Evolutionary conservation across 2,888 invertebrate species (phyloP).

Genomic region (Notodonta dromedarius): DNA sequence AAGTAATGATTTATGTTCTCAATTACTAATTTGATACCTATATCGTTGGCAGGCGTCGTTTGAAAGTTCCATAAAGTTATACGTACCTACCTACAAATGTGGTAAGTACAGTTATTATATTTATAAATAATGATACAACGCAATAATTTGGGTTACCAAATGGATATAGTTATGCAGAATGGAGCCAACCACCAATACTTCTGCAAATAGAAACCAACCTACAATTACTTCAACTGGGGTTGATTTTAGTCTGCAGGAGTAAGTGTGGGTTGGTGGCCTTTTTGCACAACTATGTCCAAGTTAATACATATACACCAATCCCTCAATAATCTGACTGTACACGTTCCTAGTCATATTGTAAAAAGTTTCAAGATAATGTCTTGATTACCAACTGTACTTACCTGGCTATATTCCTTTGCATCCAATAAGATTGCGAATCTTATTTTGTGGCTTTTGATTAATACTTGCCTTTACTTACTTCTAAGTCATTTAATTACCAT

Average conservation of each 20-base stretch:
- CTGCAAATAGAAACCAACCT: too few relatives aligned
- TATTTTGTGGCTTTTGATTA: conserved; percentile 22
- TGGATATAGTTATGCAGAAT: conserved; percentile 4
- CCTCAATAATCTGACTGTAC: conserved; percentile 26
- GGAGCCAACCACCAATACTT: too few relatives aligned
- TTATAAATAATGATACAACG: conserved; percentile 24
- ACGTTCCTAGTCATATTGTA: conserved; percentile 37
- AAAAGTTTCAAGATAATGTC: conserved; percentile 15
- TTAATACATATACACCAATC: conserved; percentile 8
- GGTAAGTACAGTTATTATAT: conserved; percentile 51
- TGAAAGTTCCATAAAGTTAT: conserved; percentile 23
- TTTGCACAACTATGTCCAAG: too few relatives aligned
- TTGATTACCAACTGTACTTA: conserved; percentile 39
- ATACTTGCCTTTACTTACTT: conserved; percentile 25
- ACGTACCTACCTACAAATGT: conserved; percentile 13
- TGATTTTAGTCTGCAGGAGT: too few relatives aligned
- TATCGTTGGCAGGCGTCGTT: conserved; percentile 46
- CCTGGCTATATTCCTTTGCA: conserved; percentile 20
- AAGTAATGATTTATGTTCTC: background rate
- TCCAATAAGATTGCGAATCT: conserved; percentile 11
- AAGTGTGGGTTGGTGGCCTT: too few relatives aligned
- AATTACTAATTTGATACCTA: background rate
- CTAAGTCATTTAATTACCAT: conserved; percentile 11
- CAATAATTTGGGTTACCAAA: conserved; percentile 35
- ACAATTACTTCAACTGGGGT: too few relatives aligned